Evolutionary conservation across 2,888 invertebrate genomes (phyloP).

Genomic region (Dascillus cervinus): DNA sequence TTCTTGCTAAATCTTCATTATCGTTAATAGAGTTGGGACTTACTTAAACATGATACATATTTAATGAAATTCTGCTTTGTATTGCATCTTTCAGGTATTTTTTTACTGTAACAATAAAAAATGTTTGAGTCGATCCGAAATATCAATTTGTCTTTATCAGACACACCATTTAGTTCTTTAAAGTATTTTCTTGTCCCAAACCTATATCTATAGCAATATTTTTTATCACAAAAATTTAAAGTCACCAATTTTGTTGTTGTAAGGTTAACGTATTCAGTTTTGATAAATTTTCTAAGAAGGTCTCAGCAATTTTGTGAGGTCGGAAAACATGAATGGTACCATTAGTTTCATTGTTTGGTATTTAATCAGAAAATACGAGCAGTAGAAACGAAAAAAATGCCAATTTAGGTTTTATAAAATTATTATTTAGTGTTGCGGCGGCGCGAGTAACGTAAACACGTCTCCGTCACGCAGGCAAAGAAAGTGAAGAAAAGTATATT

Average conservation of each 20-base stretch:
- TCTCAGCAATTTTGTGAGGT: no score
- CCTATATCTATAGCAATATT: slow-evolving; percentile 2
- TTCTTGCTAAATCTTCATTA: no score
- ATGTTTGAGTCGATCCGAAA: slow-evolving; percentile 1
- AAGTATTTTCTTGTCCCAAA: slow-evolving; percentile 1
- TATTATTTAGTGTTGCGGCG: no score
- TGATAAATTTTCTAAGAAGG: neutral
- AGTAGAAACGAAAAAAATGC: slow-evolving; percentile 2
- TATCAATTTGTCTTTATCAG: slow-evolving; percentile 2
- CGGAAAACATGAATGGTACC: slow-evolving; percentile 1
- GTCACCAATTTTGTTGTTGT: neutral
- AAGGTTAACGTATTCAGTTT: neutral
- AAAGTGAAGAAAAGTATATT: no score
- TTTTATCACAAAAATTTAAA: no score
- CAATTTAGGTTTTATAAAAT: slow-evolving; percentile 2
- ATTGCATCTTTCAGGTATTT: slow-evolving; percentile 2
- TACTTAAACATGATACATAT: neutral
- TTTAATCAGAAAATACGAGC: no score
- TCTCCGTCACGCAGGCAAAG: no score
- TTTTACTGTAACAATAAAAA: neutral
- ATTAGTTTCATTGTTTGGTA: slow-evolving; percentile 1
- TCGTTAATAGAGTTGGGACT: no score
- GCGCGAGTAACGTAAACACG: no score
- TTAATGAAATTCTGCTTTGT: neutral
- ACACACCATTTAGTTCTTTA: neutral